Base-by-base conservation (phyloP, 1,140 invertebrate species). In the Rhopalosiphum padi region DNA sequence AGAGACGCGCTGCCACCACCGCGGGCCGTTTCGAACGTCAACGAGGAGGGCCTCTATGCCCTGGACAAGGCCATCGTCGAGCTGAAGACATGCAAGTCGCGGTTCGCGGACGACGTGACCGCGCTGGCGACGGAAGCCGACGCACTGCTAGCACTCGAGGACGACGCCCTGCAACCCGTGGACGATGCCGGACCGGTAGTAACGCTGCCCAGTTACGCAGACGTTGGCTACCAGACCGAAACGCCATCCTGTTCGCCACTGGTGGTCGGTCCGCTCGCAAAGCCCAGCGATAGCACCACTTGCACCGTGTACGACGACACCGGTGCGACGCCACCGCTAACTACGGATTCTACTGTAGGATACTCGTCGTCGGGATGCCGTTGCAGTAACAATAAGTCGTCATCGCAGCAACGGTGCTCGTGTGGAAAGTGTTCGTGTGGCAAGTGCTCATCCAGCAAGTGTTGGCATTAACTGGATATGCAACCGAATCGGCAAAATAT, bases 51-150 rank as follows among this genome's bases (percentile, higher is more conserved):
- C 30, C 88, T 89, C 1, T 89, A 89, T n/a, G 48, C 88, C 7
- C n/a, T 89, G 23, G 88, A 89, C 11, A 89, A 89, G 21, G 35
- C 88, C n/a, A 53, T 89, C n/a, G 30, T 89, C n/a, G 46, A 53
- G 35, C 51, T 89, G 48, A 55, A 89, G 41, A 89, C 88, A 6
- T 89, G 88, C 48, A 89, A 55, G 55, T 60, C 55, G 2, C 88
- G 88, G 46, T 89, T 89, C n/a, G 88, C 18, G 4, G 18, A 89
- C 15, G 25, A 37, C 15, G 8, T 15, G 8, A 21, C 18, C 30
- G 88, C 46, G 15, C n/a, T 89, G 30, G 88, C 88, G 1, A 41
- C 87, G 11, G 87, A 88, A 46, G 48, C 87, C 30, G 87, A 88
- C 46, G 46, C 87, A 2, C 15, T 89, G 48, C 43, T 89, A n/a